A percentile compares a stretch with the other conserved stretches of the same genome.
Conservation (phyloP, 64 coral and sea anemone genomes). For the Dendronephthya gigantea region DNA sequence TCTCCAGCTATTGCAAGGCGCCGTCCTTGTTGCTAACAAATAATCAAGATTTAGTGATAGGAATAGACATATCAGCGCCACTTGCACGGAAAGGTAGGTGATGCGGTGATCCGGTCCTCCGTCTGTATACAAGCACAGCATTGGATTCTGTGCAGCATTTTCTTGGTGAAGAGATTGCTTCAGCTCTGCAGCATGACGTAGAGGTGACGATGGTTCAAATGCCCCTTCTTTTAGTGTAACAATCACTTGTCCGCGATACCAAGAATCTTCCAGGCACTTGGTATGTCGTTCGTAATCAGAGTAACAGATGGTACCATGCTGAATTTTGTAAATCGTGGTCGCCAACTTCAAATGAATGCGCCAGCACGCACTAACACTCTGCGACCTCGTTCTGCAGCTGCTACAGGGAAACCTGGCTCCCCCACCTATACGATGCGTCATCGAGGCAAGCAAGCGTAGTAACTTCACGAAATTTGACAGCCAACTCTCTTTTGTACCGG, state of each 20-base stretch:
- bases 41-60: slow-evolving; percentile 31
- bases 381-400: slow-evolving; percentile 24
- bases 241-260: slow-evolving; percentile 34
- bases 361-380: slow-evolving; percentile 11
- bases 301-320: slow-evolving; percentile 28
- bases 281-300: slow-evolving; percentile 26
- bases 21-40: slow-evolving; percentile 22
- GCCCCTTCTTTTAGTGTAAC: slow-evolving; percentile 32
- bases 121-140: slow-evolving; percentile 33
- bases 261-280: slow-evolving; percentile 26
- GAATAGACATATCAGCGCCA: slow-evolving; percentile 31
- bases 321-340: slow-evolving; percentile 40
- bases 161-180: slow-evolving; percentile 27
- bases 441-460: slow-evolving; percentile 15
- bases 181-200: slow-evolving; percentile 22
- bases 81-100: slow-evolving; percentile 46
- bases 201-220: slow-evolving; percentile 32
- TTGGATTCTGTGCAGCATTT: slow-evolving; percentile 16
- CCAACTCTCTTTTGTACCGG: slow-evolving; percentile 38
- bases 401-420: slow-evolving; percentile 32
- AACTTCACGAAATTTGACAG: slow-evolving; percentile 30
- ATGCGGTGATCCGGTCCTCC: slow-evolving; percentile 36
- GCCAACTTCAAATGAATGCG: slow-evolving; percentile 21
- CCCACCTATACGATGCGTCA: slow-evolving; percentile 29
- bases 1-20: not conserved